These are phyloP conservation scores for Calycopis cecrops DNA, from an alignment of 1,140 invertebrate species.

Conservation along the genomic window DNA sequence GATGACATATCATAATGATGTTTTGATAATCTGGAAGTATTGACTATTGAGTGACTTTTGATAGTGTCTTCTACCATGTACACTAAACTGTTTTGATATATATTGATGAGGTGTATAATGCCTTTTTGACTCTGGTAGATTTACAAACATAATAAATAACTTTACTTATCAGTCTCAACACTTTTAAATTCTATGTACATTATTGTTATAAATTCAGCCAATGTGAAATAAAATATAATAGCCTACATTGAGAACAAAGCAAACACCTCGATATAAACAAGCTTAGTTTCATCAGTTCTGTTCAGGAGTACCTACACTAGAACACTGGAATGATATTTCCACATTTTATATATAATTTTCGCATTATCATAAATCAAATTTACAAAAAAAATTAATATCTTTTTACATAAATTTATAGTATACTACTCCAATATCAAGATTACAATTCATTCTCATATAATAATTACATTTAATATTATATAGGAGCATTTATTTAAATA, in stretches of 20 bases:
- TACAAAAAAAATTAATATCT: slow-evolving; percentile 1
- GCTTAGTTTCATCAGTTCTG: slow-evolving; percentile 2
- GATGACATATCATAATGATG: too few species aligned
- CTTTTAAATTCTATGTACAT: slow-evolving; percentile 68
- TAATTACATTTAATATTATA: neutral
- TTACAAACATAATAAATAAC: slow-evolving; percentile 68
- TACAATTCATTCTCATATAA: neutral
- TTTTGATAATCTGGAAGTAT: too few species aligned
- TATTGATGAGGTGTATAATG: neutral
- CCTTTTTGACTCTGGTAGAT: slow-evolving; percentile 63
- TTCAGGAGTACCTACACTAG: neutral
- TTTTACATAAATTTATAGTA: neutral
- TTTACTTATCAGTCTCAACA: slow-evolving; percentile 70
- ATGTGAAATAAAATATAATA: slow-evolving; percentile 47
- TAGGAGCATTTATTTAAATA: neutral
- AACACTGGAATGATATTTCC: slow-evolving; percentile 10
- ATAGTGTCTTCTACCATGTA: too few species aligned
- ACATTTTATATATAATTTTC: slow-evolving; percentile 1
- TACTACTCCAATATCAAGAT: neutral
- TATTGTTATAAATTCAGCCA: slow-evolving; percentile 56
- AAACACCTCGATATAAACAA: slow-evolving; percentile 15
- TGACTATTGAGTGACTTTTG: too few species aligned
- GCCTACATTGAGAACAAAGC: slow-evolving; percentile 32
- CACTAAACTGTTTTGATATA: too few species aligned
- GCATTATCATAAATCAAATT: neutral